Evolutionary conservation across 2,888 invertebrate genomes (phyloP).

Genomic region (Xanthorhoe designata): DNA sequence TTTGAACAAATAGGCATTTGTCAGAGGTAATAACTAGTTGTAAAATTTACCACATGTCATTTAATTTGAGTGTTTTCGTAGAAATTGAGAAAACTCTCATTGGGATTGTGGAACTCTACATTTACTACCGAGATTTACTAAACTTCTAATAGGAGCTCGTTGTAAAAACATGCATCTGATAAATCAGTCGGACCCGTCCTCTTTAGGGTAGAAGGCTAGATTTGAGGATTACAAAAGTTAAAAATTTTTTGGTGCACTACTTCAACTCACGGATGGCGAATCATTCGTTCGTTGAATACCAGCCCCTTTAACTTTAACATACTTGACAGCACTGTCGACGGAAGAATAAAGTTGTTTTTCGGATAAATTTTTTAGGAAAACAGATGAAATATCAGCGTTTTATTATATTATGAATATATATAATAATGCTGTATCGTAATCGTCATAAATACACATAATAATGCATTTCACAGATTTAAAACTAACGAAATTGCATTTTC

Average conservation of each 20-base stretch:
- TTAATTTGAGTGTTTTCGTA: not conserved
- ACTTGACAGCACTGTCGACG: too few relatives aligned
- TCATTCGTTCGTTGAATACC: too few relatives aligned
- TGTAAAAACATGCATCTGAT: constrained; percentile 10
- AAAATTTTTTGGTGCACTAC: not conserved
- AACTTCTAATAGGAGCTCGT: constrained; percentile 3
- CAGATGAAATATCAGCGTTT: too few relatives aligned
- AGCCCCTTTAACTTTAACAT: too few relatives aligned
- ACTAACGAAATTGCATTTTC: too few relatives aligned
- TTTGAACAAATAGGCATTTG: not conserved
- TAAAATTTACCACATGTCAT: not conserved
- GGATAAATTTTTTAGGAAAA: too few relatives aligned
- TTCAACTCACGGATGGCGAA: not conserved
- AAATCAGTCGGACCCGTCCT: constrained; percentile 24
- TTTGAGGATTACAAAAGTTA: constrained; percentile 8
- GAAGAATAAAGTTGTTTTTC: too few relatives aligned
- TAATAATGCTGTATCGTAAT: too few relatives aligned
- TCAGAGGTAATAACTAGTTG: not conserved
- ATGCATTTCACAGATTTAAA: too few relatives aligned
- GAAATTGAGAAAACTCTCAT: not conserved
- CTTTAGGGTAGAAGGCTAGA: constrained; percentile 21
- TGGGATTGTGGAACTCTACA: not conserved
- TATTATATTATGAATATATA: too few relatives aligned
- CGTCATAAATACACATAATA: too few relatives aligned
- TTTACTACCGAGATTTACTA: constrained; percentile 3